Percentiles rank a stretch among this genome's conserved stretches.
Conservation (phyloP, 2,113 vertebrate species). For the Psettodes erumei region DNA sequence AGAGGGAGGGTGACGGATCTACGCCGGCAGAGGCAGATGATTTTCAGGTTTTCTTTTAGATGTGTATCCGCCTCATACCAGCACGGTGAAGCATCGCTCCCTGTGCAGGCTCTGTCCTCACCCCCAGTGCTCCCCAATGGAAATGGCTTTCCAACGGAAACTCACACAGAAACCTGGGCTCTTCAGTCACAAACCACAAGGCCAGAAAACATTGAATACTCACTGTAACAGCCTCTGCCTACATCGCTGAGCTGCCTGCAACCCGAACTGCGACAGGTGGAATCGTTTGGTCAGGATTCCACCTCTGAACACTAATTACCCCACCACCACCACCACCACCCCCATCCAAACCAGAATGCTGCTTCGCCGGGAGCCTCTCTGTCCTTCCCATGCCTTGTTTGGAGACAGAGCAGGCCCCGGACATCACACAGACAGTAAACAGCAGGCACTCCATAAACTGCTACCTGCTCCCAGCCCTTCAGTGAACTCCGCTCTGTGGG, state of each 20-base stretch:
- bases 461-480: slow-evolving; percentile 52
- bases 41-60: slow-evolving; percentile 30
- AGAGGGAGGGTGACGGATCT: slow-evolving; percentile 31
- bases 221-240: slow-evolving; percentile 18
- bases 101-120: slow-evolving; percentile 23
- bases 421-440: slow-evolving; percentile 72
- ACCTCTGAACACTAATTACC: slow-evolving; percentile 63
- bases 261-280: slow-evolving; percentile 67
- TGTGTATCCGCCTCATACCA: slow-evolving; percentile 49
- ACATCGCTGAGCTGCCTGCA: slow-evolving; percentile 44
- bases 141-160: neutral
- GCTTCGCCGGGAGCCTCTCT: slow-evolving; percentile 42
- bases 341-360: slow-evolving; percentile 61
- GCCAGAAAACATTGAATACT: slow-evolving; percentile 12
- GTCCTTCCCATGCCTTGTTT: slow-evolving; percentile 70
- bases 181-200: slow-evolving; percentile 16
- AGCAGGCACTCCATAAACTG: slow-evolving; percentile 70
- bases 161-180: slow-evolving; percentile 24
- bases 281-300: slow-evolving; percentile 67
- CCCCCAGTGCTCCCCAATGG: neutral
- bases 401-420: slow-evolving; percentile 52
- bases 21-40: slow-evolving; percentile 16
- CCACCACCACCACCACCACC: too few relatives aligned
- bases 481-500: slow-evolving; percentile 51
- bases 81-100: slow-evolving; percentile 16